These are phyloP conservation scores for Corydoras maculifer DNA, from an alignment of 2,113 vertebrate genomes.

Conservation along the genomic window DNA sequence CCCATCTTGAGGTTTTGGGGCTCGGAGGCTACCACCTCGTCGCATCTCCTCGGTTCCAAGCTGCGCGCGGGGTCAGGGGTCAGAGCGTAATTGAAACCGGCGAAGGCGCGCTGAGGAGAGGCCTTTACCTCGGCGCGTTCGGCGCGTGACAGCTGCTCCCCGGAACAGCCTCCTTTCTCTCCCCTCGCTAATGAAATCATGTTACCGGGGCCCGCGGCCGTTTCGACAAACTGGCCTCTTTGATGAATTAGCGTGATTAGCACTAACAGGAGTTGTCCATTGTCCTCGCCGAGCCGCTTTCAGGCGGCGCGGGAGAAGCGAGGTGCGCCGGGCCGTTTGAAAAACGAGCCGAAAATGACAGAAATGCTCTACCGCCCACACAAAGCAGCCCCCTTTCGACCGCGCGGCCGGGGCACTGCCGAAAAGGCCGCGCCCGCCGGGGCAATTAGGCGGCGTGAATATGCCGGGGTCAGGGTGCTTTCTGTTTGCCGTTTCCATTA, in stretches of 20 bases:
- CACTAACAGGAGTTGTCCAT: conserved; percentile 26
- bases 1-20: conserved; percentile 33
- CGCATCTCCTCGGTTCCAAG: conserved; percentile 32
- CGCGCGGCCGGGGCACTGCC: conserved; percentile 26
- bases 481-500: conserved; percentile 32
- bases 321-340: conserved; percentile 13
- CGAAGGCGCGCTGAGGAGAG: conserved; percentile 55
- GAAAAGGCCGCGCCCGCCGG: conserved; percentile 32
- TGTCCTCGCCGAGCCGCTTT: conserved; percentile 9
- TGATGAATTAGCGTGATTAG: conserved; percentile 34
- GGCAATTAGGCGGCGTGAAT: conserved; percentile 37
- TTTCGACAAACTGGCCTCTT: conserved; percentile 17
- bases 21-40: conserved; percentile 25
- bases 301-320: not conserved
- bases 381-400: conserved; percentile 28
- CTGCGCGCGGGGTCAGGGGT: conserved; percentile 59
- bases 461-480: conserved; percentile 33
- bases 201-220: conserved; percentile 14
- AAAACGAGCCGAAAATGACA: conserved; percentile 27
- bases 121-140: conserved; percentile 61
- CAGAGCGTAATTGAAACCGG: conserved; percentile 62
- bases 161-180: conserved; percentile 54
- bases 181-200: conserved; percentile 46
- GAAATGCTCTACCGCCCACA: conserved; percentile 25
- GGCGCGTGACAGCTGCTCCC: conserved; percentile 67